phyloP scores from a whole-genome alignment of 1,140 invertebrate genomes.

The Solenopsis invicta region DNA sequence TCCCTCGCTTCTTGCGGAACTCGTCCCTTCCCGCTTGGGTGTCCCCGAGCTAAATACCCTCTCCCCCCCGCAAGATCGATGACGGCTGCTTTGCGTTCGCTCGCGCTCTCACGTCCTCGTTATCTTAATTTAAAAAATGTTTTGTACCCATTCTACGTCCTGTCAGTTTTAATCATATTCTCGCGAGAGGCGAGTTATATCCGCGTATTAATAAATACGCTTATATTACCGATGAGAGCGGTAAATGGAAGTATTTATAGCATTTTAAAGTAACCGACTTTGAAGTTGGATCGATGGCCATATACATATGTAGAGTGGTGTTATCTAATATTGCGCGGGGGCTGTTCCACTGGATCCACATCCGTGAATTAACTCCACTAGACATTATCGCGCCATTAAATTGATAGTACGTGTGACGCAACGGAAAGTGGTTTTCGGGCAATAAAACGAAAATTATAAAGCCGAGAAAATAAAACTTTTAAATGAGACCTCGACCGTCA shows the following conservation, averaged over 20 bases:
- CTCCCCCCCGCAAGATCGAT: neutral
- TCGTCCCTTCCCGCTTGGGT: conserved; percentile 25
- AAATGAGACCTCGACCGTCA: neutral
- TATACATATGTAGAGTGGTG: neutral
- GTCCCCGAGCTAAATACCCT: conserved; percentile 5
- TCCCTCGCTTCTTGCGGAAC: neutral
- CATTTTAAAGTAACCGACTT: conserved; percentile 32
- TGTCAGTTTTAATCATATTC: conserved; percentile 2
- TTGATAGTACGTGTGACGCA: conserved; percentile 1
- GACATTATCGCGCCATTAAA: conserved; percentile 32
- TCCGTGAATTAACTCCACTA: conserved; percentile 11
- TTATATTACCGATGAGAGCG: neutral
- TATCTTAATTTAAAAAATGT: neutral
- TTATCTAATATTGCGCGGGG: conserved; percentile 49
- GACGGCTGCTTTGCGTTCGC: neutral
- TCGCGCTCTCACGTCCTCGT: neutral
- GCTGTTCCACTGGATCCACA: neutral
- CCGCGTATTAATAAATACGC: neutral
- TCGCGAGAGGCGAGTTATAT: neutral
- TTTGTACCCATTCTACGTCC: neutral
- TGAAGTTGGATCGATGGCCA: neutral
- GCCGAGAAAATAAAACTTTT: conserved; percentile 19
- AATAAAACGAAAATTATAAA: conserved; percentile 23
- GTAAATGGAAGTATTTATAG: neutral
- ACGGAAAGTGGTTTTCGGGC: conserved; percentile 9